Conservation (phyloP, 2,113 vertebrate species). For the Alouatta palliata region DNA sequence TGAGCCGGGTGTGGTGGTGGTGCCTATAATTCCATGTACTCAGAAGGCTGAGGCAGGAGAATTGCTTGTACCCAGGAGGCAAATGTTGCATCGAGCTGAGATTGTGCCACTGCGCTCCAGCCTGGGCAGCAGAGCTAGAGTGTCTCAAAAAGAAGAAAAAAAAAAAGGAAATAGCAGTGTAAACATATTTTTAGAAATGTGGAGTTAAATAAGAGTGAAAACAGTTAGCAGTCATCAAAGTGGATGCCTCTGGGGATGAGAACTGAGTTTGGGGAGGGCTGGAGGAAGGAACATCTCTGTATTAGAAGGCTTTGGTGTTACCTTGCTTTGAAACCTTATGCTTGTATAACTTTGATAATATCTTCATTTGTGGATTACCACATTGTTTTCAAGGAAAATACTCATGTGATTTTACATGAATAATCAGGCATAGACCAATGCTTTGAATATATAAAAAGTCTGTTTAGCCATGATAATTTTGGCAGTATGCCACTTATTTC, state of each 20-base stretch:
- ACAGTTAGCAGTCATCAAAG: background rate
- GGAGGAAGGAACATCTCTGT: background rate
- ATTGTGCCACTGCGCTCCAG: no score
- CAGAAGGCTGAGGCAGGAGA: no score
- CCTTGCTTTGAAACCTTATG: background rate
- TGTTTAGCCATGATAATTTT: background rate
- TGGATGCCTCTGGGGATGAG: background rate
- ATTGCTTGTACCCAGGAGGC: no score
- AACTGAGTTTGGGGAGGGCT: background rate
- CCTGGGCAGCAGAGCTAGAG: no score
- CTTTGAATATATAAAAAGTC: conserved; percentile 12
- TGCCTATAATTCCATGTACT: no score
- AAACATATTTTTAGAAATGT: background rate
- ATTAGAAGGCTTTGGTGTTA: background rate
- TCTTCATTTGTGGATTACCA: conserved; percentile 30
- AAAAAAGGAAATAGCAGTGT: background rate
- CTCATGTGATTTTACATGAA: background rate
- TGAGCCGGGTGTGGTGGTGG: no score
- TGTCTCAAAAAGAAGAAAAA: no score
- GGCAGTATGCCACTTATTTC: background rate
- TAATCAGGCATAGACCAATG: background rate
- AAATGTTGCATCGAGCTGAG: no score
- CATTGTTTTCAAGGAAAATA: conserved; percentile 26
- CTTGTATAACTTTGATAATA: background rate
- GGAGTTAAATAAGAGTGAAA: background rate